Evolutionary conservation across 1,140 invertebrate genomes (phyloP), one percentile per base, ranked within the genome.

Genomic region (Episyrphus balteatus): DNA sequence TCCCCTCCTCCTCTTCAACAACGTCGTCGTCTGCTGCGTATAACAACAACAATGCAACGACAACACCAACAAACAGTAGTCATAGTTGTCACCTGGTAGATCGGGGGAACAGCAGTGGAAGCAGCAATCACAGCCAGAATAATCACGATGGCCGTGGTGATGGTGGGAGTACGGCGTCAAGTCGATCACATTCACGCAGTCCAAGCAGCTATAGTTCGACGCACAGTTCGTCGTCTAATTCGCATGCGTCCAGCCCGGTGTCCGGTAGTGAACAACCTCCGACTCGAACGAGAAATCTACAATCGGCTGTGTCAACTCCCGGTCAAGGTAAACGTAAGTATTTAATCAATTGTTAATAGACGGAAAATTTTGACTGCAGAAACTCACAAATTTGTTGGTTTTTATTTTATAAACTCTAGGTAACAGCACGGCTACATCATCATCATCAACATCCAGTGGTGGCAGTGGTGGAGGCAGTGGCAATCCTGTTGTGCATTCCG

Each of bases 401-500:
- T 48, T 13, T 10, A 8, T 14, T 17, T 26, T 37, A n/a, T 37
- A n/a, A 37, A 37, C 10, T 46, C 31, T 43, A 61, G 62, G 57
- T 53, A 61, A 55, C 52, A 55, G 15, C 15, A 37, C 13, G 13
- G 44, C 42, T 46, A 50, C 33, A 33, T 37, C 38, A 40, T 48
- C 48, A 34, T 48, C 59, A 52, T 59, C 59, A 55, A 61, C 61
- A 60, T 59, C 64, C 62, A 62, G 62, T 62, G 60, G 62, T 65
- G 60, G 62, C 53, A 59, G 53, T 55, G 57, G 41, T 38, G 51
- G 53, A 37, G 47, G 42, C 14, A 42, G 38, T 46, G 53, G 58
- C 38, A 67, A 71, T 63, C 62, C 68, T 51, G 63, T 69, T 49
- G 70, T 72, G 46, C 73, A 77, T 55, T 70, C 77, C 51, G 82